Evolutionary conservation across 2,797 vertebrate genomes (phyloP).

Genomic region (Cyprinodon diabolis): DNA sequence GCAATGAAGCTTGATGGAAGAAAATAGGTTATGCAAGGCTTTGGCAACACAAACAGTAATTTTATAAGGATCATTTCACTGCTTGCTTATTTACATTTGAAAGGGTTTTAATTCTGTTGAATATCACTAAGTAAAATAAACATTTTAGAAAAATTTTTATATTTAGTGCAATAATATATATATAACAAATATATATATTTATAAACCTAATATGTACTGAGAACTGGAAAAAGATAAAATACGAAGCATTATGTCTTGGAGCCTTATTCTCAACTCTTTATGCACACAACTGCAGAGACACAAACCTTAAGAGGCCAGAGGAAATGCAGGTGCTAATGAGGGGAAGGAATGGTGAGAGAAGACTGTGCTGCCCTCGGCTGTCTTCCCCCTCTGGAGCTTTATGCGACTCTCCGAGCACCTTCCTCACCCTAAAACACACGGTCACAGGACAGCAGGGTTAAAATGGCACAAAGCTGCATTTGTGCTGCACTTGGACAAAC

Average conservation of each 20-base stretch:
- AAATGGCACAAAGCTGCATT: constrained; percentile 50
- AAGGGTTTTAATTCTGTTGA: not conserved
- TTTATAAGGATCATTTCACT: not conserved
- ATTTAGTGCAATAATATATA: not conserved
- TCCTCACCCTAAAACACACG: constrained; percentile 74
- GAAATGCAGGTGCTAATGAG: constrained; percentile 83
- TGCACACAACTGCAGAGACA: constrained; percentile 13
- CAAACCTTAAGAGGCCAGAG: constrained; percentile 80
- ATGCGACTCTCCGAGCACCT: constrained; percentile 50
- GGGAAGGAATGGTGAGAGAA: constrained; percentile 67
- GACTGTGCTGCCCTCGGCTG: constrained; percentile 37
- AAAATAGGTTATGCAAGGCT: constrained; percentile 6
- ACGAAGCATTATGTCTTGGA: not conserved
- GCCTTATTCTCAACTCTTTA: not conserved
- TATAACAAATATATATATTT: not conserved
- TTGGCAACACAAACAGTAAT: constrained; percentile 9
- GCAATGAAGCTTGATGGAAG: constrained; percentile 5
- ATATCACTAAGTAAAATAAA: not conserved
- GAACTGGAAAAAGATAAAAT: not conserved
- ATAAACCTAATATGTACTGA: not conserved
- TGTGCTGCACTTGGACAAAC: constrained; percentile 50
- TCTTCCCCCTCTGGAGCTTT: constrained; percentile 60
- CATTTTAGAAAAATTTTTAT: not conserved
- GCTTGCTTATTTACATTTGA: not conserved
- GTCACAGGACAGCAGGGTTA: constrained; percentile 67